Base-by-base conservation (phyloP, 2,888 invertebrate species). In the Cryptocheilus praepositus region DNA sequence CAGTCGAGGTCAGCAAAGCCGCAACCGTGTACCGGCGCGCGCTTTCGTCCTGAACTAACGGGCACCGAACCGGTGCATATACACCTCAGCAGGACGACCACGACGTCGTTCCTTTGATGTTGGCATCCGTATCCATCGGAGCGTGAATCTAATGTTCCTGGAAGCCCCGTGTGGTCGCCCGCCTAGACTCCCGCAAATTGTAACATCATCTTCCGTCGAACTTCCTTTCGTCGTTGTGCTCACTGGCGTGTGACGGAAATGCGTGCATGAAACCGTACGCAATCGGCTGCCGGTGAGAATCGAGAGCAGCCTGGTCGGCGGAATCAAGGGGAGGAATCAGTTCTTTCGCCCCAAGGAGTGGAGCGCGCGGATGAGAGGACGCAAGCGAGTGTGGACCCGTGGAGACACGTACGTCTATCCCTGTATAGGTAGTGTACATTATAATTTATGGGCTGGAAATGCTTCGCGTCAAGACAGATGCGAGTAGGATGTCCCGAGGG, bases 81-180 rank as follows among this genome's bases (percentile, higher is more conserved):
- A 25, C 61, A 61, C 43, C 51, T 54, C 51, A 44, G 22, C 18
- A 61, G 28, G 16, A 58, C 67, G 59, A 56, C 60, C 18, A 64
- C 52, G 46, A 56, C 53, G 58, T 60, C 58, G 66, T 60, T 52
- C 67, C 79, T 79, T 78, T 78, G 76, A 78, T 70, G 72, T 67
- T 58, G 54, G 67, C 64, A 76, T 56, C 60, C 56, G 46, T 21
- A 55, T 51, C 63, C 70, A 67, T 64, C 70, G 69, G 53, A 78
- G 61, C 79, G 70, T 79, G 64, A 74, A 70, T 64, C 69, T 61
- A 73, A 68, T 71, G 69, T 69, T 65, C 61, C 71, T 70, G 64
- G 66, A 66, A 72, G 67, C 69, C 46, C 56, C 18, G 28, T 55
- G 67, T 66, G 67, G 57, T 63, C 68, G 74, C n/a, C 25, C 66